phyloP scores from a whole-genome alignment of 2,888 invertebrate species.

The Nasonia oneida region DNA sequence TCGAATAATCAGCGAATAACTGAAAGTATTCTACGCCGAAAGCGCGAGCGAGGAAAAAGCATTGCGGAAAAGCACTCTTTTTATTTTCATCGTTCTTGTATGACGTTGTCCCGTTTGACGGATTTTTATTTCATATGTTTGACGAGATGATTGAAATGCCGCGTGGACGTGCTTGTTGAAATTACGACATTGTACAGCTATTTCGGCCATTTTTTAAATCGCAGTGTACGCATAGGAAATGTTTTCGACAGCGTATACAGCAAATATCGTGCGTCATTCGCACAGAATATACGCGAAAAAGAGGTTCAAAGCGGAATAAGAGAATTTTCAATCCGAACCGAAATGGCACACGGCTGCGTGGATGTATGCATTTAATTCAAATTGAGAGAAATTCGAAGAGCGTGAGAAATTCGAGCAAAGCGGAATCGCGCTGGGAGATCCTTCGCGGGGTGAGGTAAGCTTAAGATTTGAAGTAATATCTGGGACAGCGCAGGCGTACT shows the following conservation, averaged over 20 bases:
- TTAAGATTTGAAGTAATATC: constrained; percentile 15
- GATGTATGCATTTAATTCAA: not conserved
- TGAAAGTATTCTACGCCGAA: not conserved
- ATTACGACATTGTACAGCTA: not conserved
- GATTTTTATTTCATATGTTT: not conserved
- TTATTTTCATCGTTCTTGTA: not conserved
- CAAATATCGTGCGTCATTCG: not conserved
- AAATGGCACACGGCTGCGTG: too few species aligned
- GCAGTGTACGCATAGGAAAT: not conserved
- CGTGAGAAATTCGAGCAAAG: not conserved
- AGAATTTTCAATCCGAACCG: not conserved
- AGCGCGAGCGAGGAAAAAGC: not conserved
- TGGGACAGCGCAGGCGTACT: not conserved
- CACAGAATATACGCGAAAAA: not conserved
- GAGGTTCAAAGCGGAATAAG: not conserved
- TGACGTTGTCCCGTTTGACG: not conserved
- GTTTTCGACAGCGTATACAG: not conserved
- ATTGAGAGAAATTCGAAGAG: not conserved
- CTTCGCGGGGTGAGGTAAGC: not conserved
- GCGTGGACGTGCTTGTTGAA: not conserved
- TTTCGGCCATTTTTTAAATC: not conserved
- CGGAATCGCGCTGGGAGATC: not conserved
- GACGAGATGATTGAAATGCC: not conserved
- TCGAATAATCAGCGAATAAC: constrained; percentile 37
- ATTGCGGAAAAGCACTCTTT: not conserved